Base-by-base conservation (phyloP, 2,888 invertebrate genomes). In the Protonemura montana region DNA sequence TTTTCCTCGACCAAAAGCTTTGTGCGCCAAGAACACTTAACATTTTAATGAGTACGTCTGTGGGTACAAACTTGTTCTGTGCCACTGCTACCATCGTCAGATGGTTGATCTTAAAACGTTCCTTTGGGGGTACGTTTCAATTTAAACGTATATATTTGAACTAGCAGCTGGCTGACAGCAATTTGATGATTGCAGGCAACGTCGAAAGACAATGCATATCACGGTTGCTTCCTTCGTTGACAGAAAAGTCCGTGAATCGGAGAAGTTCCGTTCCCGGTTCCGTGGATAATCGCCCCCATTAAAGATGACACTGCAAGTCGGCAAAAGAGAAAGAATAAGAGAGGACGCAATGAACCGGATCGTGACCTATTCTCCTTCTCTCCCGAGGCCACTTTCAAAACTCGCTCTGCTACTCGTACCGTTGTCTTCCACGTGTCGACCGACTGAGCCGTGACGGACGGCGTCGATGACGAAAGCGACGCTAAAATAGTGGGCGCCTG, bases 291-390 rank as follows among this genome's bases (percentile, higher is more conserved):
- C 82, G 41, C 42, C 0, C 6, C 82, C 41, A 82, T 82, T 82
- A 82, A 26, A 82, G 82, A 41, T 82, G 41, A 41, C 82, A 82
- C 30, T 42, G 82, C 82, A 41, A 82, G 41, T 21, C 30, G 41
- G 10, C 21, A 10, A 42, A 59, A 59, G 59, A 59, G 59, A 21
- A 3, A 35, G 16, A 26, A 82, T 3, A 26, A 35, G 42, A 41
- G n/a, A n/a, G 25, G 21, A 28, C 25, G 41, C 82, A 82, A 82
- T 82, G 82, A 82, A 82, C 41, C 41, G 42, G 42, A 82, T 82
- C 82, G 82, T 82, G 82, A 82, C 82, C 26, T 30, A 5, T 59
- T 26, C 35, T 21, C 35, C 2, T 6, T n/a, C 6, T 25, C 82
- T 41, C 42, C 16, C 41, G 41, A 82, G 82, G 13, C 41, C 82